Conservation (phyloP, 2,797 vertebrate genomes). For the Coregonus suidteri region DNA sequence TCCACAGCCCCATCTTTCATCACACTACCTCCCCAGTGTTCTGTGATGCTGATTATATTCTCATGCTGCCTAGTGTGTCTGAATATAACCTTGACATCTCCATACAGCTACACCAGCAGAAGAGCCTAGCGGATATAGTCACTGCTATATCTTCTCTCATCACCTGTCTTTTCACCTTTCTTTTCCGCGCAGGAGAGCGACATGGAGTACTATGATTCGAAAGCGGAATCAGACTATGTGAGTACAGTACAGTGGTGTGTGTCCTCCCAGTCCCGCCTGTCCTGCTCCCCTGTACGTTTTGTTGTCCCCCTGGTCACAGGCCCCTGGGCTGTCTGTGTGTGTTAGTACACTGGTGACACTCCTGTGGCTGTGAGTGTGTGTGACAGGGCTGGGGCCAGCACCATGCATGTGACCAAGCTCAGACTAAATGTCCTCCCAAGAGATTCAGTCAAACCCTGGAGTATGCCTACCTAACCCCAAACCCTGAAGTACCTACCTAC, state of each 20-base stretch:
- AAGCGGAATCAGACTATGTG: slow-evolving; percentile 92
- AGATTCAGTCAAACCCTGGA: slow-evolving; percentile 19
- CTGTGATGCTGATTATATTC: slow-evolving; percentile 80
- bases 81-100: slow-evolving; percentile 72
- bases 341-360: slow-evolving; percentile 60
- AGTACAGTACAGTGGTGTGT: slow-evolving; percentile 80
- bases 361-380: slow-evolving; percentile 55
- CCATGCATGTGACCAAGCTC: slow-evolving; percentile 63
- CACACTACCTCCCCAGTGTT: slow-evolving; percentile 73
- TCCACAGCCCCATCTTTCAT: slow-evolving; percentile 39
- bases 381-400: slow-evolving; percentile 53
- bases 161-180: slow-evolving; percentile 68
- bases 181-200: slow-evolving; percentile 87
- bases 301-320: slow-evolving; percentile 28
- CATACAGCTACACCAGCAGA: slow-evolving; percentile 39
- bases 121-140: slow-evolving; percentile 37
- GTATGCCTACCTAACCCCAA: neutral
- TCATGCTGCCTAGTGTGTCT: slow-evolving; percentile 67
- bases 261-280: slow-evolving; percentile 1
- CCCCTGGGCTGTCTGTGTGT: slow-evolving; percentile 60
- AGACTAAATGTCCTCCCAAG: neutral
- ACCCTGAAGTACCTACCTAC: neutral
- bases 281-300: neutral
- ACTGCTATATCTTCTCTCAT: slow-evolving; percentile 71
- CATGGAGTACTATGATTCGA: slow-evolving; percentile 96